phyloP scores from a whole-genome alignment of 2,113 vertebrate genomes.

The Salvelinus fontinalis region DNA sequence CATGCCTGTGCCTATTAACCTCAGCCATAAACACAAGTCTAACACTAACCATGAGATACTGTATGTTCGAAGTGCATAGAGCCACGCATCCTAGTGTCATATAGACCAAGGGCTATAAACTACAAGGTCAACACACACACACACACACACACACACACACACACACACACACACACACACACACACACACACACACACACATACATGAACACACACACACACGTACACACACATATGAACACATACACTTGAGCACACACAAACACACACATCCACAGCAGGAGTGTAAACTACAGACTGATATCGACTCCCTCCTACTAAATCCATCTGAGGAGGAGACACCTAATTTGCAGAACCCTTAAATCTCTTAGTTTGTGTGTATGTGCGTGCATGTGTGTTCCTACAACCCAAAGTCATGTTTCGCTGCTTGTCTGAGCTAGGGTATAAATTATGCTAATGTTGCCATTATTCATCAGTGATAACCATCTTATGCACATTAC shows the following conservation, averaged over 20 bases:
- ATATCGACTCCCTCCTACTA: constrained; percentile 18
- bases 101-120: not conserved
- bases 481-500: constrained; percentile 7
- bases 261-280: not conserved
- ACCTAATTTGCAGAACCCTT: constrained; percentile 17
- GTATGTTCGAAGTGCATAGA: not conserved
- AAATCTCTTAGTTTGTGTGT: constrained; percentile 4
- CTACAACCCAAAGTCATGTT: constrained; percentile 12
- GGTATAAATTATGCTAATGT: constrained; percentile 29
- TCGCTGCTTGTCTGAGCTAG: constrained; percentile 7
- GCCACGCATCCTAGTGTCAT: not conserved
- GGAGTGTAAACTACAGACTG: not conserved
- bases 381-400: not conserved
- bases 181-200: not conserved
- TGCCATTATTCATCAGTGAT: constrained; percentile 24
- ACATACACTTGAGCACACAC: not conserved
- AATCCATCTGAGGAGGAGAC: constrained; percentile 23
- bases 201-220: not conserved
- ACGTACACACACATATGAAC: not conserved
- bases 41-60: not conserved
- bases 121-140: not conserved
- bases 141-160: too few species aligned
- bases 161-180: too few species aligned
- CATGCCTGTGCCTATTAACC: not conserved
- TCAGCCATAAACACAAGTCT: not conserved